Percentiles rank a stretch among this genome's conserved stretches.
Conservation (phyloP, 23 tunicate species). For the Oikopleura dioica region DNA sequence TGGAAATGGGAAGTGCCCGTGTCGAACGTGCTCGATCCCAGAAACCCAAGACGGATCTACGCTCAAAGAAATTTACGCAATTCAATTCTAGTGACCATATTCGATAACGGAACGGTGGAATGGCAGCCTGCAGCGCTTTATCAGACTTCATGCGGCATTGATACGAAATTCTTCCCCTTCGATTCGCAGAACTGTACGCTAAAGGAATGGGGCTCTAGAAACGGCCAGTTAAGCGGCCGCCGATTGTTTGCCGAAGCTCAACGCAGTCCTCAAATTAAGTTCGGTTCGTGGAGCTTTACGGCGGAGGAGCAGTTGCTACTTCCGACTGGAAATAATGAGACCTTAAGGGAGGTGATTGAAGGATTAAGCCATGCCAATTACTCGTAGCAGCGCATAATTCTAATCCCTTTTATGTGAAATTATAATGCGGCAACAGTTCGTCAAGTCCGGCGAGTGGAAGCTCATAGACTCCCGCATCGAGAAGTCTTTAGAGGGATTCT, state of each 20-base stretch:
- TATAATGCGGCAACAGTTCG: neutral
- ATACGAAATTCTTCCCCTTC: neutral
- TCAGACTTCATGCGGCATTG: neutral
- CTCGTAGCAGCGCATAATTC: too few species aligned
- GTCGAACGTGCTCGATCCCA: too few species aligned
- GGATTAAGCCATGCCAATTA: neutral
- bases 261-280: too few species aligned
- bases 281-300: neutral
- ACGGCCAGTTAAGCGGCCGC: too few species aligned
- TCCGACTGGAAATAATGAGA: neutral
- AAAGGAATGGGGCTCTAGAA: too few species aligned
- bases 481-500: neutral
- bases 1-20: too few species aligned
- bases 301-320: neutral
- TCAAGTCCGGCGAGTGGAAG: conserved; percentile 41
- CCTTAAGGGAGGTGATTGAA: neutral
- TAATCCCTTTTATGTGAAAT: neutral
- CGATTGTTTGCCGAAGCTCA: too few species aligned
- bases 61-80: too few species aligned
- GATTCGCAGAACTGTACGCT: neutral
- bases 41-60: too few species aligned
- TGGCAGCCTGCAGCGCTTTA: neutral
- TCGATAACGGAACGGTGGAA: neutral
- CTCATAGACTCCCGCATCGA: conserved; percentile 14
- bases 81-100: neutral